Base-by-base conservation (phyloP, 2,888 invertebrate species). In the Lepidochitona cinerea region DNA sequence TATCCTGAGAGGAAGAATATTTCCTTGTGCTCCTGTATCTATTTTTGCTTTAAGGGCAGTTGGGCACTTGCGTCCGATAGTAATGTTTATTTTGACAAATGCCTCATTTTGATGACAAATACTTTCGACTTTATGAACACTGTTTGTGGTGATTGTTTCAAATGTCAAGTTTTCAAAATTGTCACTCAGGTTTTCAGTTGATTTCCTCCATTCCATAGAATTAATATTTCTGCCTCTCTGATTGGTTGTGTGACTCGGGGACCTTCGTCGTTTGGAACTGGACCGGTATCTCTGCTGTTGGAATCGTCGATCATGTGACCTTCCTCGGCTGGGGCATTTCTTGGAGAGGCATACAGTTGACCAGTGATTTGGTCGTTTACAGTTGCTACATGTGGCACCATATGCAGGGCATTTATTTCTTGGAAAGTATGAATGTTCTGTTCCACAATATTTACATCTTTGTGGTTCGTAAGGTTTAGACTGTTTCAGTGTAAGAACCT, bases 11-110 rank as follows among this genome's bases (percentile, higher is more conserved):
- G 54, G 70, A 12, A 70, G 59, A n/a, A 35, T 70, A 41, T 59
- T 70, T n/a, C 35, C 59, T 70, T 70, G 70, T 26, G 70, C 70
- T n/a, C 70, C 70, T 14, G 59, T 54, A 37, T 70, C 70, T 23
- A 54, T 23, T 32, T 70, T 70, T 12, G 36, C 65, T 32, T 54
- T 54, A 12, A 4, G 59, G 12, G 59, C 23, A 29, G 59, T 26
- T 29, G 23, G 14, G 26, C 59, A 1, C 29, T 59, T 59, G 32
- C 9, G 26, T 29, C 7, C 5, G 26, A 59, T 59, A 26, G 23
- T 32, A 29, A 59, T 29, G 26, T 59, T 4, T 14, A 59, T 26
- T 2, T 4, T 23, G 2, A 59, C 59, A 29, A 7, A 59, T 23
- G 32, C 59, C 29, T 59, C 59, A 3, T 59, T 32, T 26, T 29